Conservation (phyloP, 2,888 invertebrate species). For the Leptura quadrifasciata region DNA sequence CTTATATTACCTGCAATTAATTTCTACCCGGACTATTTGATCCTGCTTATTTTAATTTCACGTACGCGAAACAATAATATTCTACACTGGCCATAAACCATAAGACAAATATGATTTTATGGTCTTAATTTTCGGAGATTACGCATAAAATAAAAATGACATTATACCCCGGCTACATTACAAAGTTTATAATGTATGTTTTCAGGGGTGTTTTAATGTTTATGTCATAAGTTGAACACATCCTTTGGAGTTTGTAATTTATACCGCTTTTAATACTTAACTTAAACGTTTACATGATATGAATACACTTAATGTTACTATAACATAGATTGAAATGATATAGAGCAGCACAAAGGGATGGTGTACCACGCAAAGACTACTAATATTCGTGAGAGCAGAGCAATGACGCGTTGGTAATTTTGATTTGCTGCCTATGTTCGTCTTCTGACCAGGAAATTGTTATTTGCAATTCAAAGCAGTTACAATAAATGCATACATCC, state of each 20-base stretch:
- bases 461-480: slow-evolving; percentile 44
- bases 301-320: slow-evolving; percentile 57
- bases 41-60: too few relatives aligned
- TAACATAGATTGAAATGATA: slow-evolving; percentile 46
- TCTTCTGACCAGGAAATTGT: slow-evolving; percentile 43
- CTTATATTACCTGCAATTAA: too few relatives aligned
- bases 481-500: slow-evolving; percentile 31
- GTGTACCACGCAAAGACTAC: slow-evolving; percentile 43
- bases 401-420: slow-evolving; percentile 45
- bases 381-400: slow-evolving; percentile 44
- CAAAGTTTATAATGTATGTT: slow-evolving; percentile 56
- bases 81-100: slow-evolving; percentile 24
- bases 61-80: background rate
- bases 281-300: slow-evolving; percentile 56
- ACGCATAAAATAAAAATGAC: slow-evolving; percentile 44
- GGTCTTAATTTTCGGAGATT: slow-evolving; percentile 32
- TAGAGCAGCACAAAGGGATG: slow-evolving; percentile 38
- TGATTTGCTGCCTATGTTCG: slow-evolving; percentile 40
- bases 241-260: slow-evolving; percentile 58
- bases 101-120: slow-evolving; percentile 36
- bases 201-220: slow-evolving; percentile 54
- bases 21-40: too few relatives aligned
- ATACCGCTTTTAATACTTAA: slow-evolving; percentile 55
- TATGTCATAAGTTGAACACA: slow-evolving; percentile 54
- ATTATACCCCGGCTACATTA: slow-evolving; percentile 45